phyloP scores from a whole-genome alignment of 2,888 invertebrate genomes.

The Melieria crassipennis region DNA sequence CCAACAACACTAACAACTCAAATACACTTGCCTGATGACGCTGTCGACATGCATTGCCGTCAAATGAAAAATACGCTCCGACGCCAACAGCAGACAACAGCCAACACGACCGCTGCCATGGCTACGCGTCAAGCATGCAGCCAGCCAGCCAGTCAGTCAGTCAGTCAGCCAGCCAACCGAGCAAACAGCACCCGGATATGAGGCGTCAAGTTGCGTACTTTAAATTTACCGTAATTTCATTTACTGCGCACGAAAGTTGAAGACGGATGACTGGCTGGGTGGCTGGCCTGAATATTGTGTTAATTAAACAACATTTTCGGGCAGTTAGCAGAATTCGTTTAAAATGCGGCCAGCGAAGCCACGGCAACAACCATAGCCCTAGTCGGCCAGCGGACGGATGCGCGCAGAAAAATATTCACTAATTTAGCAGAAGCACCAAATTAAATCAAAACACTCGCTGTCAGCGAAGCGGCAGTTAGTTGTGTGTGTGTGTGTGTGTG shows the following conservation, averaged over 20 bases:
- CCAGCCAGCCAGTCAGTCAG: too few species aligned
- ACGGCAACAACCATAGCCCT: not conserved
- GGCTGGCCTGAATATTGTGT: conserved; percentile 5
- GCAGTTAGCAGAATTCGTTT: conserved; percentile 11
- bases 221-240: conserved; percentile 23
- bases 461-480: not conserved
- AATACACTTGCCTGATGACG: conserved; percentile 1
- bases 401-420: not conserved
- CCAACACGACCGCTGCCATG: not conserved
- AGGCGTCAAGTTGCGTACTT: conserved; percentile 1
- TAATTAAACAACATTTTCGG: conserved; percentile 15
- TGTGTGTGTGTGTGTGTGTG: not conserved
- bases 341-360: not conserved
- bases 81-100: conserved; percentile 4
- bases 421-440: not conserved
- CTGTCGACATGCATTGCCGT: conserved; percentile 11
- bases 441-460: not conserved
- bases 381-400: not conserved
- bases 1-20: not conserved
- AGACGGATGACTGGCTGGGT: not conserved
- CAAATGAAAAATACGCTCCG: not conserved
- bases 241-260: conserved; percentile 17
- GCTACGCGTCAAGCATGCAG: not conserved
- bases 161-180: too few species aligned
- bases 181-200: too few species aligned